phyloP scores from a whole-genome alignment of 2,888 invertebrate genomes.

The Pristionchus entomophagus region DNA sequence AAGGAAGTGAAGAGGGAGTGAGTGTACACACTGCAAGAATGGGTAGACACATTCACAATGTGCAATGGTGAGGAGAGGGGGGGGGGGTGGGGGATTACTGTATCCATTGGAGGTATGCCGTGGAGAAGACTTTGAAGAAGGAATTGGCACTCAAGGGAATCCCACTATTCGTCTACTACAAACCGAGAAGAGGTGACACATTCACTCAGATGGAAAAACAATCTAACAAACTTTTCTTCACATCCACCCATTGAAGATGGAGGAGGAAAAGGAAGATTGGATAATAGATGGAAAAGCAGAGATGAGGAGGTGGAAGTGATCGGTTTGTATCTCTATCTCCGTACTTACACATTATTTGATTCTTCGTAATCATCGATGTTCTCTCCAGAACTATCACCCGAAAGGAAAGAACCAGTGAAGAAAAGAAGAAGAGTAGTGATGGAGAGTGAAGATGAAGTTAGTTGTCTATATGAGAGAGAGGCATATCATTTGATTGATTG shows the following conservation, averaged over 20 bases:
- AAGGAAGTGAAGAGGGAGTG: neutral
- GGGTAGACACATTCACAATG: neutral
- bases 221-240: neutral
- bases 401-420: neutral
- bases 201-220: neutral
- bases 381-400: neutral
- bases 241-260: neutral
- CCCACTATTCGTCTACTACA: conserved; percentile 31
- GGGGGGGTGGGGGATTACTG: too few species aligned
- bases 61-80: conserved; percentile 5
- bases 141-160: conserved; percentile 40
- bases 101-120: conserved; percentile 16
- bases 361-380: neutral
- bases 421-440: neutral
- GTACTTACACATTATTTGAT: neutral
- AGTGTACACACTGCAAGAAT: conserved; percentile 29
- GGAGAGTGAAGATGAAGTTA: neutral
- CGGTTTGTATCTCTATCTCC: neutral
- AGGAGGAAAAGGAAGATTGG: neutral
- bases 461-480: neutral
- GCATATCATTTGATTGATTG: neutral
- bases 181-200: neutral
- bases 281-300: neutral
- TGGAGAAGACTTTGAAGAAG: conserved; percentile 45
- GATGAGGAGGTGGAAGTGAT: neutral